Base-by-base conservation (phyloP, 2,888 invertebrate species). In the Noctua pronuba region DNA sequence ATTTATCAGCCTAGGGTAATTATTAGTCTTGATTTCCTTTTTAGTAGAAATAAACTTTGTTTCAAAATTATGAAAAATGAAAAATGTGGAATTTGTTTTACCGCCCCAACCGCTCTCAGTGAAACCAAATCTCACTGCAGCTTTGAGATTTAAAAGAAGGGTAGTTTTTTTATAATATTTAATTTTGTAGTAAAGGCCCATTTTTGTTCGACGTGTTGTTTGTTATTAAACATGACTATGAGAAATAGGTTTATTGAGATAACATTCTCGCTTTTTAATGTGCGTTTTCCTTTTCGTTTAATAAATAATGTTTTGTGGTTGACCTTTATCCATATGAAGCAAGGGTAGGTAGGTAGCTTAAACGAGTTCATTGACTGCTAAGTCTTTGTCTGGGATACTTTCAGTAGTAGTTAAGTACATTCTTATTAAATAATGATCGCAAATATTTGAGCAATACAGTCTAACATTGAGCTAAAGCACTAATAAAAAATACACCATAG, bases 131-230 rank as follows among this genome's bases (percentile, higher is more conserved):
- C 90, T 49, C 75, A 80, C 58, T 81, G 77, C 89, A 90, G 90
- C 89, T 87, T 87, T 89, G 77, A 84, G 84, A 86, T 83, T 87
- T 90, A 90, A 90, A 89, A 88, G 88, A 91, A 89, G 92, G 91
- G 92, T 90, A 86, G 86, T 73, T 88, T 92, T 91, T 92, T 88
- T 88, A 55, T 64, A 84, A 90, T 88, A 85, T 88, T 88, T 86
- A 86, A 88, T 89, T 88, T 87, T 86, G 82, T 83, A 88, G 90
- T 87, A 89, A 89, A 86, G 83, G 73, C 41, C 64, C 58, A 74
- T 85, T 88, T 83, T 77, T 35, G 74, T 86, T 82, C 75, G 84
- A 84, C 72, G 72, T 84, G 89, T 88, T 91, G 87, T 92, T 92
- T 91, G 89, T 88, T 89, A 89, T 88, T 89, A 90, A 90, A 90